A percentile compares a stretch with the other conserved stretches of the same genome.
These are phyloP conservation scores for Pedionomus torquatus DNA, from an alignment of 2,113 vertebrate species.

Conservation along the genomic window DNA sequence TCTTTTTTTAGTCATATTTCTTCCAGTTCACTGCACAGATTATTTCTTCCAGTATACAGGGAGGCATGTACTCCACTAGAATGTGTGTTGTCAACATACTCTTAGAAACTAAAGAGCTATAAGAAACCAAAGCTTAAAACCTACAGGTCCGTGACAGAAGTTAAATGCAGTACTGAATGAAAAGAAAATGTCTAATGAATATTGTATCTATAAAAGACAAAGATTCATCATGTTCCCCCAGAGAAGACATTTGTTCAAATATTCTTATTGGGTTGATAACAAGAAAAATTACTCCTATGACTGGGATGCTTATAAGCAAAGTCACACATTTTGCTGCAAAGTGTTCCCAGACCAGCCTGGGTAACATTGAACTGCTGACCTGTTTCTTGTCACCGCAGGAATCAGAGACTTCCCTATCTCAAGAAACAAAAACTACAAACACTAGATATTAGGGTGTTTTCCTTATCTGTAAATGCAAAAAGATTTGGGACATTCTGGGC, in stretches of 20 bases:
- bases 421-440: not conserved
- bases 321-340: not conserved
- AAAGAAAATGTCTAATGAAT: not conserved
- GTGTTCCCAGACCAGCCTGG: not conserved
- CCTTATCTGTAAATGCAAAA: not conserved
- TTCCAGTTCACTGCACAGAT: not conserved
- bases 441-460: not conserved
- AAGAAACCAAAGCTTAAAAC: not conserved
- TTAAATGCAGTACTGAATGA: not conserved
- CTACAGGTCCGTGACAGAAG: not conserved
- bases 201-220: not conserved
- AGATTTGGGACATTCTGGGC: not conserved
- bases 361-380: not conserved
- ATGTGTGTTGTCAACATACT: rapidly evolving
- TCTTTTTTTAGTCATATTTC: not conserved
- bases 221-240: not conserved
- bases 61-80: not conserved
- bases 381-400: not conserved
- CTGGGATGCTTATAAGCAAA: constrained; percentile 24
- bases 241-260: not conserved
- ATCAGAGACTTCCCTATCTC: not conserved
- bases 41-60: not conserved
- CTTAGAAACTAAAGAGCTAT: not conserved
- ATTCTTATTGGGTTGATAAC: not conserved
- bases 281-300: not conserved